These are phyloP conservation scores for Brachyhypopomus gauderio DNA, from an alignment of 2,113 vertebrate genomes.

Conservation along the genomic window DNA sequence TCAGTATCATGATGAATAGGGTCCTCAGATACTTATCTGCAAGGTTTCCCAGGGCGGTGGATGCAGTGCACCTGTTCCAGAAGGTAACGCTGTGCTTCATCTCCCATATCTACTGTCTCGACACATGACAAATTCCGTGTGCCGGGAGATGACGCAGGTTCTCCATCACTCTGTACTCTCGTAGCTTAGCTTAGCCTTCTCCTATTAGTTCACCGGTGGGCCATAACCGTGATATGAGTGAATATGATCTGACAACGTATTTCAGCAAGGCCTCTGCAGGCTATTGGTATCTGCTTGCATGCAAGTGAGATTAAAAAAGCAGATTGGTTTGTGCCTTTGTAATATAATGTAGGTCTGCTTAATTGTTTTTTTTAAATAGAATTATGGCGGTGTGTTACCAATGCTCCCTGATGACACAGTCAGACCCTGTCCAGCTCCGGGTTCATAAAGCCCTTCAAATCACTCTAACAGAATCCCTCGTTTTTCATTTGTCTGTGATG, in stretches of 20 bases:
- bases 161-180: constrained; percentile 36
- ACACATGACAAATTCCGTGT: constrained; percentile 26
- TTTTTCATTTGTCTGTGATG: background rate
- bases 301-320: background rate
- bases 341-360: background rate
- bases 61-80: constrained; percentile 4
- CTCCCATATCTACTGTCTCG: constrained; percentile 7
- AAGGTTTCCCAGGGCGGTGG: constrained; percentile 7
- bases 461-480: background rate
- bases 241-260: constrained; percentile 1
- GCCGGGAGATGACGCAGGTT: constrained; percentile 12
- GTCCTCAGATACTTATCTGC: background rate
- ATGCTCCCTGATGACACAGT: no score
- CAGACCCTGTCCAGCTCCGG: no score
- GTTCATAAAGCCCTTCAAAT: no score
- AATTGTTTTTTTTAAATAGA: no score
- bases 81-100: background rate
- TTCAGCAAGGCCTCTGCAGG: background rate
- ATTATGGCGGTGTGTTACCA: no score
- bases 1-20: background rate
- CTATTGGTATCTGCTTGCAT: background rate
- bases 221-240: constrained; percentile 3
- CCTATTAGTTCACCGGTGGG: constrained; percentile 31
- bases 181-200: constrained; percentile 7
- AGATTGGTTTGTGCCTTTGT: background rate